Percentiles rank a stretch among this genome's conserved stretches.
phyloP scores from a whole-genome alignment of 1,140 invertebrate genomes.

The Mizuhopecten yessoensis region DNA sequence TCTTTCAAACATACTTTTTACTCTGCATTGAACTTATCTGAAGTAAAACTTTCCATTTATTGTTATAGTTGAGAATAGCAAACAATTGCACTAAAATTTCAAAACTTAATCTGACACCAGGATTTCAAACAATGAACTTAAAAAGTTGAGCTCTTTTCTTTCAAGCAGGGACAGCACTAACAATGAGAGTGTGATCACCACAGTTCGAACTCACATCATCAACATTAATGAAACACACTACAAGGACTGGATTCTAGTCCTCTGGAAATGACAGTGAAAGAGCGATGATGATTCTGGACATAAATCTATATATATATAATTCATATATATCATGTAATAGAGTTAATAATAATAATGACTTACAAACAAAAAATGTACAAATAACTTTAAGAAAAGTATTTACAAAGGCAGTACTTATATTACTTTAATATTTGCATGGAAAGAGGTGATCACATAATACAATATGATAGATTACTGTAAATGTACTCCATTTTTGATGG shows the following conservation, averaged over 20 bases:
- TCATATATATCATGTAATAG: constrained; percentile 7
- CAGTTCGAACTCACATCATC: background rate
- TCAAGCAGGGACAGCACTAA: background rate
- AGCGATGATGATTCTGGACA: constrained; percentile 31
- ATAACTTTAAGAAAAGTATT: constrained; percentile 40
- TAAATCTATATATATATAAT: background rate
- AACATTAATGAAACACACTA: background rate
- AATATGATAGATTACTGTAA: background rate
- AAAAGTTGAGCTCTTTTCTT: background rate
- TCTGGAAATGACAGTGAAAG: background rate
- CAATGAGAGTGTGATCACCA: background rate
- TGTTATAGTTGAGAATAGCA: no score
- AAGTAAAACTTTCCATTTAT: no score
- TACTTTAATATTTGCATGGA: constrained; percentile 30
- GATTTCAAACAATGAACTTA: no score
- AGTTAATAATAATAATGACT: background rate
- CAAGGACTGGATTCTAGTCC: background rate
- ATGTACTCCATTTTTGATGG: background rate
- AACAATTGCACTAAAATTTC: no score
- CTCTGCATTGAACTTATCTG: no score
- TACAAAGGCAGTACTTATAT: constrained; percentile 39
- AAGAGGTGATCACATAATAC: constrained; percentile 15
- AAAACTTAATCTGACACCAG: no score
- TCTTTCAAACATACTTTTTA: no score
- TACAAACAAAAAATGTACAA: constrained; percentile 39